Conservation (phyloP, 2,113 vertebrate genomes). For the Cephalophus harveyi region DNA sequence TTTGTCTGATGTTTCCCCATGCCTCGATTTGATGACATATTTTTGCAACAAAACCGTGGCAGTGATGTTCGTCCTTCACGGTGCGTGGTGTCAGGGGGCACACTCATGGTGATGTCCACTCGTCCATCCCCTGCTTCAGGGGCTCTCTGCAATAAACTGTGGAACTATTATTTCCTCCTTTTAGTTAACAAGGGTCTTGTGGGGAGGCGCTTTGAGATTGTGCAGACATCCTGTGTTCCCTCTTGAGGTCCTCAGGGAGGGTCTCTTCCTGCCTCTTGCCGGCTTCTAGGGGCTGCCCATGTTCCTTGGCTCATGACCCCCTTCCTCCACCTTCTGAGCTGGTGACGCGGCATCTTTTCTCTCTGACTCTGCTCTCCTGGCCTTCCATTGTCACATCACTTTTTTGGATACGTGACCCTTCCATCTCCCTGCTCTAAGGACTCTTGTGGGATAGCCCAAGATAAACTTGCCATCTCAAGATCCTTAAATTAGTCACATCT, state of each 20-base stretch:
- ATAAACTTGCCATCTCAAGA: background rate
- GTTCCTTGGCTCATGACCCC: background rate
- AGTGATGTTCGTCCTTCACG: background rate
- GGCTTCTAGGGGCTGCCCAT: background rate
- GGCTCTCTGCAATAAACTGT: background rate
- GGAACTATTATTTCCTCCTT: background rate
- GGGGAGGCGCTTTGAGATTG: background rate
- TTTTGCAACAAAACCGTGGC: background rate
- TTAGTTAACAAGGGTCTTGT: background rate
- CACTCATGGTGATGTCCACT: background rate
- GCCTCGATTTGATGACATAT: no score
- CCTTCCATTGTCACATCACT: background rate
- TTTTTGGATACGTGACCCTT: background rate
- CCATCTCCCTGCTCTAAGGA: background rate
- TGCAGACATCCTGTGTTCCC: background rate
- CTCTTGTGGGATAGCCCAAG: background rate
- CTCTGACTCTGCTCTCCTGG: background rate
- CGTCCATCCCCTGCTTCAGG: background rate
- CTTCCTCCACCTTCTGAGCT: background rate
- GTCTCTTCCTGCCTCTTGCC: background rate
- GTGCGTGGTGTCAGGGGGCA: rapidly evolving
- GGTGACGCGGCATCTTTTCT: background rate
- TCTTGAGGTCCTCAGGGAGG: background rate
- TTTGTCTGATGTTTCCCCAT: background rate
- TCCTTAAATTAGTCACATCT: background rate